Evolutionary conservation across 1,140 invertebrate genomes (phyloP), one percentile per base, ranked within the genome.

Genomic region (Gerris buenoi): DNA sequence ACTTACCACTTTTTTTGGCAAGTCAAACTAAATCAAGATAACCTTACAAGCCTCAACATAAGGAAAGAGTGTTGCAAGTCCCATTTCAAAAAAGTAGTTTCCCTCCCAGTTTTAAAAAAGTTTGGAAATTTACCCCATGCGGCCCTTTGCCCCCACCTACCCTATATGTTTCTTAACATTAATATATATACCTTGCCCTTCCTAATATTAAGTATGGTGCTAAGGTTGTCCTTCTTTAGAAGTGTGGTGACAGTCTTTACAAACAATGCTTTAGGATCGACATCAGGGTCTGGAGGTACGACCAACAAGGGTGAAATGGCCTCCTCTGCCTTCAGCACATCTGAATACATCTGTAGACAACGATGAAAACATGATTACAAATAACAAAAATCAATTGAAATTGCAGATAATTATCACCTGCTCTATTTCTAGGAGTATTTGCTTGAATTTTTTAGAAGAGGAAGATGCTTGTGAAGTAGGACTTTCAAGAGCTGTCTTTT

Each of bases 121-220:
- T n/a, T n/a, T n/a, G n/a, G n/a, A n/a, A n/a, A n/a, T n/a, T n/a
- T n/a, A n/a, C n/a, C n/a, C n/a, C n/a, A n/a, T n/a, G n/a, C n/a
- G n/a, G n/a, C n/a, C n/a, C n/a, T n/a, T n/a, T n/a, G n/a, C n/a
- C n/a, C n/a, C n/a, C n/a, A n/a, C n/a, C n/a, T n/a, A n/a, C n/a
- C n/a, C n/a, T n/a, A n/a, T n/a, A n/a, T n/a, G n/a, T n/a, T n/a
- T n/a, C n/a, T n/a, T n/a, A n/a, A n/a, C n/a, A n/a, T n/a, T n/a
- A n/a, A n/a, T n/a, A n/a, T n/a, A n/a, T n/a, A n/a, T 66, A 69
- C 68, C 59, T 69, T 69, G 1, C 68, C 68, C 29, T 69, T 69
- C 23, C 68, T 28, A 14, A 69, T 67, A 56, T 63, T 69, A 0
- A 69, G 27, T 22, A 69, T 58, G n/a, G 68, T 27, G 25, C 33